Percentiles rank a stretch among this genome's conserved stretches.
phyloP scores from a whole-genome alignment of 2,888 invertebrate species.

The Eudemis profundana region DNA sequence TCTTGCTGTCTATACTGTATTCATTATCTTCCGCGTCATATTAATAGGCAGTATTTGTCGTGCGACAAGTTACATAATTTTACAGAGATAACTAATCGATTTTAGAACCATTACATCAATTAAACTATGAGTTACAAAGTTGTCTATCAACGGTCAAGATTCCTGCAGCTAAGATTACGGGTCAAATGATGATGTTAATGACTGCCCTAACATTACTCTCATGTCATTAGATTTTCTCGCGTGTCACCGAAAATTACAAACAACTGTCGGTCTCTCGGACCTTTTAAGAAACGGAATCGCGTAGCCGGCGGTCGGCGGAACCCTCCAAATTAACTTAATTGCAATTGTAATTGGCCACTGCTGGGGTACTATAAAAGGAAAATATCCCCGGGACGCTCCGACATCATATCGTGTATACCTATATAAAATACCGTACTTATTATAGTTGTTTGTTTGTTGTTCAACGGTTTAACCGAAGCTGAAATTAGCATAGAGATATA shows the following conservation, averaged over 20 bases:
- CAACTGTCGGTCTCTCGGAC: slow-evolving; percentile 50
- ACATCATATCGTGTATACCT: slow-evolving; percentile 32
- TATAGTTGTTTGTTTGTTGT: slow-evolving; percentile 31
- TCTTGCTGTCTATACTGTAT: too few species aligned
- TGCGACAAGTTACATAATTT: too few species aligned
- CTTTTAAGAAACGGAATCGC: slow-evolving; percentile 68
- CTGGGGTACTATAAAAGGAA: slow-evolving; percentile 71
- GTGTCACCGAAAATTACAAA: slow-evolving; percentile 19
- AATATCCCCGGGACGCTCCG: slow-evolving; percentile 67
- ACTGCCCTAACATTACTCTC: neutral
- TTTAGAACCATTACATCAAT: neutral
- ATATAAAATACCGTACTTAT: neutral
- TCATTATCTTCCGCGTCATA: too few species aligned
- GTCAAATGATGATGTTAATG: neutral
- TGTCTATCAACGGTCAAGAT: neutral
- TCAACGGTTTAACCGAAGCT: slow-evolving; percentile 25
- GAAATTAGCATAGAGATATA: slow-evolving; percentile 35
- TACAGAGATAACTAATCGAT: too few species aligned
- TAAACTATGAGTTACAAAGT: neutral
- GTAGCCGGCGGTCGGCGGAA: slow-evolving; percentile 59
- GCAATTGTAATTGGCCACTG: slow-evolving; percentile 74
- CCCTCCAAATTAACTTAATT: slow-evolving; percentile 80
- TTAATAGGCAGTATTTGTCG: too few species aligned
- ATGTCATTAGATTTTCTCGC: slow-evolving; percentile 18
- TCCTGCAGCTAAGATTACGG: neutral